Conservation (phyloP, 92 coral and sea anemone species). For the Epizoanthus rinbou region DNA sequence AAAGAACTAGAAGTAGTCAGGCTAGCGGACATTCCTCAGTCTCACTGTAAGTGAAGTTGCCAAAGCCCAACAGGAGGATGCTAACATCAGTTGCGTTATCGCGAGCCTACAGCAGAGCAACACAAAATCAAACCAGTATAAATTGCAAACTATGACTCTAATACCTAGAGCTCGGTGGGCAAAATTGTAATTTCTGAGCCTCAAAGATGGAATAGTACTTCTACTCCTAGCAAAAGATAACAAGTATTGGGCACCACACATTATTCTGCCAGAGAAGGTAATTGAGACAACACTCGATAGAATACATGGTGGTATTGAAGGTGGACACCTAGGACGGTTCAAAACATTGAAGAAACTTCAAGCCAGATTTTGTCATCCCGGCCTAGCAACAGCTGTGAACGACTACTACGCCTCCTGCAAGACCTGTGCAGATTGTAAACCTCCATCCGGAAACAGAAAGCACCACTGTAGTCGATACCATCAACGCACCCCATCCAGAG, state of each 20-base stretch:
- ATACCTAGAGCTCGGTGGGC: constrained; percentile 51
- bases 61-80: constrained; percentile 54
- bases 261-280: constrained; percentile 47
- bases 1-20: constrained; percentile 12
- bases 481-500: constrained; percentile 51
- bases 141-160: constrained; percentile 38
- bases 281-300: constrained; percentile 25
- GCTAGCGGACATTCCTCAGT: constrained; percentile 24
- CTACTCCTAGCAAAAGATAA: constrained; percentile 15
- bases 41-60: constrained; percentile 27
- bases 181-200: constrained; percentile 35
- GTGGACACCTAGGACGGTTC: constrained; percentile 39
- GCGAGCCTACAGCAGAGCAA: constrained; percentile 21
- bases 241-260: constrained; percentile 24
- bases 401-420: constrained; percentile 1
- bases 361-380: constrained; percentile 46
- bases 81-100: constrained; percentile 37
- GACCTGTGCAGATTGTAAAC: constrained; percentile 48
- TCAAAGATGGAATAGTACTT: constrained; percentile 42
- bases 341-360: constrained; percentile 49
- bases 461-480: constrained; percentile 46
- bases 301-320: constrained; percentile 50
- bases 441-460: constrained; percentile 21
- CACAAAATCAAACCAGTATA: constrained; percentile 39
- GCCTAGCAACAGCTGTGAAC: constrained; percentile 22